Conservation (phyloP, 2,113 vertebrate species). For the Calonectris borealis region DNA sequence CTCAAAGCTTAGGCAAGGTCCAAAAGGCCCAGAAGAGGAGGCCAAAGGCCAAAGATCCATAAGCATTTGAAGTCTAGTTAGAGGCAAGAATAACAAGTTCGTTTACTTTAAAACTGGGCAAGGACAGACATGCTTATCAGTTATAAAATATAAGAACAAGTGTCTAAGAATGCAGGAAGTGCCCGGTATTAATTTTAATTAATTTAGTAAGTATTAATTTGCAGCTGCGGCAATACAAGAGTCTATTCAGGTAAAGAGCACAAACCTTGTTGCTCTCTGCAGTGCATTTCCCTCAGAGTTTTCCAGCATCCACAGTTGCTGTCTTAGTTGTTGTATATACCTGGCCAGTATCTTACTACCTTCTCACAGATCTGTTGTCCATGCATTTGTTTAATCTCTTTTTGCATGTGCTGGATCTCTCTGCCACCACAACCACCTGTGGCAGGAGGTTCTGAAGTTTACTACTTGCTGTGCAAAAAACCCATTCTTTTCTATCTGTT, state of each 20-base stretch:
- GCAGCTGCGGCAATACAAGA: background rate
- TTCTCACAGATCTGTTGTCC: background rate
- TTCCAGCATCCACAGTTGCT: background rate
- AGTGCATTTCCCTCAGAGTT: background rate
- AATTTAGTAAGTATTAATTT: background rate
- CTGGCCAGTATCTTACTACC: background rate
- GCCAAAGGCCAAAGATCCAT: background rate
- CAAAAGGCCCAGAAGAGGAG: background rate
- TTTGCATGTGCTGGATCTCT: background rate
- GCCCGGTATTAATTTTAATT: background rate
- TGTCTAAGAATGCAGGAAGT: background rate
- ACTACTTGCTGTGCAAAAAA: background rate
- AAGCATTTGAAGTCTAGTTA: background rate
- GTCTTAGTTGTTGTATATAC: background rate
- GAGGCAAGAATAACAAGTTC: background rate
- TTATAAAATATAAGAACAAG: background rate
- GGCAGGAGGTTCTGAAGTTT: background rate
- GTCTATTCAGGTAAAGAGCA: background rate
- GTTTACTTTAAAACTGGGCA: background rate
- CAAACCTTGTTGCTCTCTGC: background rate
- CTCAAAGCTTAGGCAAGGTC: background rate
- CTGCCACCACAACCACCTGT: background rate
- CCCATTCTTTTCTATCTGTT: background rate
- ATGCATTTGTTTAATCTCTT: background rate
- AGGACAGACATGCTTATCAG: background rate